Conservation (phyloP, 1,140 invertebrate species). For the Tetraneura akinire region DNA sequence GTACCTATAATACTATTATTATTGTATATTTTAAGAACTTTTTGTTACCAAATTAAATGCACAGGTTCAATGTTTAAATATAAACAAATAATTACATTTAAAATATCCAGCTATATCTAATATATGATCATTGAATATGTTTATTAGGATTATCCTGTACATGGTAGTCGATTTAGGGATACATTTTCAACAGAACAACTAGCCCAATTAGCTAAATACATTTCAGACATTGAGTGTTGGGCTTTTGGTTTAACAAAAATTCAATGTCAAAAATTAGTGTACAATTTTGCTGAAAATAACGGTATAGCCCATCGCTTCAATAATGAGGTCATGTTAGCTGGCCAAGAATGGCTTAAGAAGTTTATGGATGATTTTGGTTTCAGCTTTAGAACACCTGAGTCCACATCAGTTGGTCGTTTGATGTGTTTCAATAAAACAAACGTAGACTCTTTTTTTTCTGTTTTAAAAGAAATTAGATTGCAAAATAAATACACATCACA, state of each 20-base stretch:
- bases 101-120: neutral
- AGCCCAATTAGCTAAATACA: neutral
- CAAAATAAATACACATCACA: neutral
- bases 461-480: neutral
- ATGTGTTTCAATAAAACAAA: constrained; percentile 55
- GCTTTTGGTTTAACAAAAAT: constrained; percentile 3
- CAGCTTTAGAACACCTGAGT: constrained; percentile 45
- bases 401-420: constrained; percentile 51
- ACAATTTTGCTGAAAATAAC: neutral
- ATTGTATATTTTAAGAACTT: neutral
- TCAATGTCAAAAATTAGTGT: neutral
- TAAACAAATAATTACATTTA: constrained; percentile 6
- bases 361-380: neutral
- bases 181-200: neutral
- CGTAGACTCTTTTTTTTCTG: constrained; percentile 37
- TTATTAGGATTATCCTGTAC: constrained; percentile 8
- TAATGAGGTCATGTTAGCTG: neutral
- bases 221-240: neutral
- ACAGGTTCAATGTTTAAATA: neutral
- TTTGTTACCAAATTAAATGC: neutral
- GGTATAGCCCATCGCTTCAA: constrained; percentile 1
- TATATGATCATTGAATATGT: neutral
- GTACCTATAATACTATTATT: no score
- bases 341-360: neutral
- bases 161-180: neutral